Conservation (phyloP, 2,113 vertebrate species). For the Pampusana beccarii region DNA sequence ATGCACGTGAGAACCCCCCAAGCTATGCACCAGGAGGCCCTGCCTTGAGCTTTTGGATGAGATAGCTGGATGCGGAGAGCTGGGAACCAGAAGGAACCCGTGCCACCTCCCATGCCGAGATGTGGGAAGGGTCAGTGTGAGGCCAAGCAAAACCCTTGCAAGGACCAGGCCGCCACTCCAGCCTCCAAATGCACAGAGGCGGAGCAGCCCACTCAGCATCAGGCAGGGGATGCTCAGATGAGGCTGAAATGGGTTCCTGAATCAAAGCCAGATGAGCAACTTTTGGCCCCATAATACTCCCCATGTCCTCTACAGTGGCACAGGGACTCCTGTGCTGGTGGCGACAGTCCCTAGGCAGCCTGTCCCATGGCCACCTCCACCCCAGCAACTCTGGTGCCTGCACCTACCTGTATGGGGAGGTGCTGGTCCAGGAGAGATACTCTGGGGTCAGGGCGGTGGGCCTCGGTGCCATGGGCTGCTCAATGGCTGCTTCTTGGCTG, state of each 20-base stretch:
- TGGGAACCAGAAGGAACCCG: constrained; percentile 24
- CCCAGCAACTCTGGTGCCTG: not conserved
- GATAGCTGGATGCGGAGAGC: not conserved
- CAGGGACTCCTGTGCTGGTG: accelerated
- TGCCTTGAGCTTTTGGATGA: not conserved
- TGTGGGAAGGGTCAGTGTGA: constrained; percentile 10
- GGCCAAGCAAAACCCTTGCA: not conserved
- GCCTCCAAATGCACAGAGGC: not conserved
- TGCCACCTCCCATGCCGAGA: not conserved
- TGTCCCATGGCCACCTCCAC: not conserved
- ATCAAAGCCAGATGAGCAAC: not conserved
- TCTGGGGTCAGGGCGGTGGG: constrained; percentile 75
- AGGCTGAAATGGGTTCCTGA: not conserved
- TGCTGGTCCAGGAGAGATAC: constrained; percentile 80
- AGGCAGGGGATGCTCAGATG: not conserved
- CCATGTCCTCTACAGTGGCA: not conserved
- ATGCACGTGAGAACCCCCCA: constrained; percentile 41
- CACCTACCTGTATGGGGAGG: constrained; percentile 79
- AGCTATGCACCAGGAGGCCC: constrained; percentile 11
- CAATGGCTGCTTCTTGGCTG: constrained; percentile 79
- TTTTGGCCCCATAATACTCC: not conserved
- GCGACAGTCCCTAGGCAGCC: not conserved
- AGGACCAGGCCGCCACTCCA: not conserved
- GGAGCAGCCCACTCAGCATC: not conserved
- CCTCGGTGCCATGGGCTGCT: constrained; percentile 80